Evolutionary conservation across 2,113 vertebrate species (phyloP).

Genomic region (Passer domesticus): DNA sequence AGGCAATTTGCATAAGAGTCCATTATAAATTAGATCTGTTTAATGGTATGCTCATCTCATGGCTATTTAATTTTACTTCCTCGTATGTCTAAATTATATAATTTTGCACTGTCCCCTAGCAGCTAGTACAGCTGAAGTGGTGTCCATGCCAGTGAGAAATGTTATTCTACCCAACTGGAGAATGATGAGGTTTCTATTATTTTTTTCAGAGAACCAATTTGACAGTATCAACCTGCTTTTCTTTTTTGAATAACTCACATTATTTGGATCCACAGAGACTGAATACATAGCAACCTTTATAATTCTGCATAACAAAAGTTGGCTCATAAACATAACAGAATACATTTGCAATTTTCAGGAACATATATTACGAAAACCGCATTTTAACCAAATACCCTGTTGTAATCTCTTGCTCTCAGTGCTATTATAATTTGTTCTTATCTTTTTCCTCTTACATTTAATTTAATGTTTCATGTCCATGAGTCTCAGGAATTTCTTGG

Average conservation of each 20-base stretch:
- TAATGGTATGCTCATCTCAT: slow-evolving; percentile 52
- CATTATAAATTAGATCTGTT: slow-evolving; percentile 56
- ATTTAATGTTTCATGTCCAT: slow-evolving; percentile 40
- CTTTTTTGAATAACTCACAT: neutral
- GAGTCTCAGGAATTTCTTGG: slow-evolving; percentile 43
- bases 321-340: slow-evolving; percentile 19
- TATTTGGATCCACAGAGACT: neutral
- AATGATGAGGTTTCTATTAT: neutral
- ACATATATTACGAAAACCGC: neutral
- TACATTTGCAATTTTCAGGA: slow-evolving; percentile 43
- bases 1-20: slow-evolving; percentile 63
- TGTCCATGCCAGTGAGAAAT: neutral
- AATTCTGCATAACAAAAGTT: slow-evolving; percentile 29
- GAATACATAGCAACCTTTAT: neutral
- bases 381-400: slow-evolving; percentile 44
- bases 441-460: slow-evolving; percentile 39
- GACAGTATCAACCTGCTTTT: neutral
- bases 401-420: slow-evolving; percentile 29
- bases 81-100: slow-evolving; percentile 30
- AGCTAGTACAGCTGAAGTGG: neutral
- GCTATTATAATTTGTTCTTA: slow-evolving; percentile 42
- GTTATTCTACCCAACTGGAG: neutral
- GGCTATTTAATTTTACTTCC: slow-evolving; percentile 57
- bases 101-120: slow-evolving; percentile 28
- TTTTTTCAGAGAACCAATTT: neutral